A percentile compares a stretch with the other conserved stretches of the same genome.
Conservation (phyloP, 2,888 invertebrate genomes). For the Dicroscelio sp. region DNA sequence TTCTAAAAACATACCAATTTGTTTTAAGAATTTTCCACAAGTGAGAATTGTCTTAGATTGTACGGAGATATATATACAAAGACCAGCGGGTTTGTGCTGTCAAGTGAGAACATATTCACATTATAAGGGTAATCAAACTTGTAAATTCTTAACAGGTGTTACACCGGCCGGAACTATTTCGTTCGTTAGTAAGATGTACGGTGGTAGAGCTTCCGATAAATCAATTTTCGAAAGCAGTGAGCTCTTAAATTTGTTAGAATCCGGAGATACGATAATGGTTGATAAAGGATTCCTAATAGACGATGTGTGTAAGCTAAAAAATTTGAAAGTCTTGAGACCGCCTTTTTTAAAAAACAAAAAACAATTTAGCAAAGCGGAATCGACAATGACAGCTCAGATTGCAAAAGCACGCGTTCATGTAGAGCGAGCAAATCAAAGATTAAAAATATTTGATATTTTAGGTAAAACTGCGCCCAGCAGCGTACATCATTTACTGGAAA, state of each 20-base stretch:
- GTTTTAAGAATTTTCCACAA: constrained; percentile 84
- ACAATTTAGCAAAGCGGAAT: constrained; percentile 76
- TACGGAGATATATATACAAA: constrained; percentile 84
- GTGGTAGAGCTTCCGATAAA: constrained; percentile 64
- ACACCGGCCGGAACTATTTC: constrained; percentile 85
- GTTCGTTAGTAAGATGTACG: constrained; percentile 82
- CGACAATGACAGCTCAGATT: constrained; percentile 53
- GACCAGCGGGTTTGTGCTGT: constrained; percentile 76
- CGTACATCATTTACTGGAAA: not conserved
- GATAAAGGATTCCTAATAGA: constrained; percentile 79
- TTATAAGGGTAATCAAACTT: constrained; percentile 80
- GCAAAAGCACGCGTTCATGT: constrained; percentile 79
- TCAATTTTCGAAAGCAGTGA: constrained; percentile 69
- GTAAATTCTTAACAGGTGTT: constrained; percentile 37
- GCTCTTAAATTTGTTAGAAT: constrained; percentile 42
- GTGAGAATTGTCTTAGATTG: constrained; percentile 86
- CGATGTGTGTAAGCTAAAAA: constrained; percentile 65
- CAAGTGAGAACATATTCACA: constrained; percentile 82
- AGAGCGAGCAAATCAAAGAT: constrained; percentile 48
- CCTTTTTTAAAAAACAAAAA: constrained; percentile 74
- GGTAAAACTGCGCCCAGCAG: not conserved
- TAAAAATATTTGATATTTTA: constrained; percentile 24
- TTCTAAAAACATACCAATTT: constrained; percentile 81
- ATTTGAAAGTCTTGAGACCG: constrained; percentile 60
- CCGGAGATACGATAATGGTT: constrained; percentile 69